These are phyloP conservation scores for Catharus bicknelli DNA, from an alignment of 2,113 vertebrate genomes.

Conservation along the genomic window DNA sequence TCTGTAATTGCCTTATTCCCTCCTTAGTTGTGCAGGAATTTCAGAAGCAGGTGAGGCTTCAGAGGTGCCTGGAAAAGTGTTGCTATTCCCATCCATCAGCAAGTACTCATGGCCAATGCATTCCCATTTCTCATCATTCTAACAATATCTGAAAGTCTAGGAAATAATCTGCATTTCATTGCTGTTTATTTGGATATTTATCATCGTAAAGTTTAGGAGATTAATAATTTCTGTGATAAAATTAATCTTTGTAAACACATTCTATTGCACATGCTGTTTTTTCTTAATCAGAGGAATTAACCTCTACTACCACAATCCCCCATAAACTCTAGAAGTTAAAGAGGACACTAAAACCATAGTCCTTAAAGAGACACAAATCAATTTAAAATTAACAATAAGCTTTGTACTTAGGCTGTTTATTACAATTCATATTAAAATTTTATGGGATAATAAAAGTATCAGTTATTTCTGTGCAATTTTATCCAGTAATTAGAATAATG, in stretches of 20 bases:
- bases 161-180: not conserved
- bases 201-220: not conserved
- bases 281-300: slow-evolving; percentile 46
- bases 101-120: not conserved
- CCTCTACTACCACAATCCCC: not conserved
- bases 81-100: not conserved
- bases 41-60: not conserved
- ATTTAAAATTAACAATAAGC: not conserved
- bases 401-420: slow-evolving; percentile 31
- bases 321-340: slow-evolving; percentile 16
- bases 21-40: not conserved
- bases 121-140: not conserved
- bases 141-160: not conserved
- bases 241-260: not conserved
- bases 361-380: slow-evolving; percentile 18
- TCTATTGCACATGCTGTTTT: not conserved
- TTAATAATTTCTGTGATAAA: not conserved
- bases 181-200: not conserved
- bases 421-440: not conserved
- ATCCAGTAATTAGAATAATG: not conserved
- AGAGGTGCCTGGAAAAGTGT: not conserved
- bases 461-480: not conserved
- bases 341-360: not conserved
- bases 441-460: not conserved
- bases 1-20: not conserved